Base-by-base conservation (phyloP, 2,888 invertebrate genomes). In the Agrilus mali region DNA sequence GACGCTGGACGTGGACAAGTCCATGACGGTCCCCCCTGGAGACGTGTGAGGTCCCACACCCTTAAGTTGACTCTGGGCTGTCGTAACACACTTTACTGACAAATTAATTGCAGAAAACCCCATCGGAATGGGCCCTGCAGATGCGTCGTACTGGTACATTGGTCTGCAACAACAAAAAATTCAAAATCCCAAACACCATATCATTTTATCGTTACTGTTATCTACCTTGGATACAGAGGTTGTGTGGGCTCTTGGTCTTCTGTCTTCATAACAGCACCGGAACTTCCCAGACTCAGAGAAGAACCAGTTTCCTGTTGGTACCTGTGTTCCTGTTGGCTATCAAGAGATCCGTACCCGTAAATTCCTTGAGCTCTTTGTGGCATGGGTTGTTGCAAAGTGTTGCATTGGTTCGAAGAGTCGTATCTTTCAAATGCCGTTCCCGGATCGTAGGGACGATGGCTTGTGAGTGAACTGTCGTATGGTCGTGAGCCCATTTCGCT, bases 1-100 rank as follows among this genome's bases (percentile, higher is more conserved):
- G 43, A 88, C 86, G 66, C 85, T 87, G 56, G 88, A 86, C 51
- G 87, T 86, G 55, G 87, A 87, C 41, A 88, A 74, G 69, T 88
- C 88, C 70, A 88, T 86, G 55, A 87, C 86, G 12, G 86, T 84
- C 49, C 83, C 81, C 39, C 81, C 81, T 34, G 82, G 75, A 45
- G 83, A 80, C 48, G 85, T 80, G 37, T 86, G 86, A 14, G 79
- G 78, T 32, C 73, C 73, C 51, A 66, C 51, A 41, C 69, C 68
- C 59, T 76, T 72, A 74, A 82, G 69, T 70, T 78, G 69, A 59
- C 66, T 63, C 75, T 80, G 80, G 57, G 79, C 77, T 49, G 80
- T 81, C 51, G 82, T 80, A 53, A 81, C 82, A 62, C 87, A 86
- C 72, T 88, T 89, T 59, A 88, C 88, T 53, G 84, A 86, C 55